Evolutionary conservation across 2,113 vertebrate species (phyloP).

Genomic region (Scortum barcoo): DNA sequence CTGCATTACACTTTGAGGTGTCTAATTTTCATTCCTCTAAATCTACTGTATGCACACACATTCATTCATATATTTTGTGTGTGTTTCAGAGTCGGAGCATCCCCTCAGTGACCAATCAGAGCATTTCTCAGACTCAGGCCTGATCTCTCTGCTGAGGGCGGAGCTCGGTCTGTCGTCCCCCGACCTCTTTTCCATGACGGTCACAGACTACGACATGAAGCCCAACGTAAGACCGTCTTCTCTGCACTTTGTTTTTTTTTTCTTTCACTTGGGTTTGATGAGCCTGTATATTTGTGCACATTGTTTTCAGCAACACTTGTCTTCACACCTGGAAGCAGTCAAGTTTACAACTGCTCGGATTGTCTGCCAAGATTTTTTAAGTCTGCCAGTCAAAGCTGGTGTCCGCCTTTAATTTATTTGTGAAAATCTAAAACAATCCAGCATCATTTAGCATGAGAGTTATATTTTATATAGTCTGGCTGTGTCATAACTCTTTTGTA

Average conservation of each 20-base stretch:
- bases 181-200: constrained; percentile 84
- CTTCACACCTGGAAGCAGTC: background rate
- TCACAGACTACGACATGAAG: constrained; percentile 85
- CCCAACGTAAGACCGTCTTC: constrained; percentile 69
- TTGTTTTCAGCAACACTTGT: background rate
- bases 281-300: no score
- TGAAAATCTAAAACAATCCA: background rate
- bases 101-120: constrained; percentile 55
- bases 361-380: background rate
- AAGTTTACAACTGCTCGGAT: constrained; percentile 2
- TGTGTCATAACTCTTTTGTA: background rate
- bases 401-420: background rate
- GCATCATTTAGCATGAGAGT: background rate
- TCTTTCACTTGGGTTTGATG: background rate
- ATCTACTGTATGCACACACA: background rate
- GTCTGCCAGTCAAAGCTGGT: background rate
- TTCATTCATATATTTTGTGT: background rate
- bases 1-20: background rate
- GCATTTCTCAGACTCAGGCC: constrained; percentile 60
- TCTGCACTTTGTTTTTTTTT: background rate
- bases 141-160: constrained; percentile 78
- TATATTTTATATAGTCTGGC: background rate
- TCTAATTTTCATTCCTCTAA: no score
- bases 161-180: constrained; percentile 78
- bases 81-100: constrained; percentile 78